These are phyloP conservation scores for Encarsia formosa DNA, from an alignment of 2,888 invertebrate species.

Conservation along the genomic window DNA sequence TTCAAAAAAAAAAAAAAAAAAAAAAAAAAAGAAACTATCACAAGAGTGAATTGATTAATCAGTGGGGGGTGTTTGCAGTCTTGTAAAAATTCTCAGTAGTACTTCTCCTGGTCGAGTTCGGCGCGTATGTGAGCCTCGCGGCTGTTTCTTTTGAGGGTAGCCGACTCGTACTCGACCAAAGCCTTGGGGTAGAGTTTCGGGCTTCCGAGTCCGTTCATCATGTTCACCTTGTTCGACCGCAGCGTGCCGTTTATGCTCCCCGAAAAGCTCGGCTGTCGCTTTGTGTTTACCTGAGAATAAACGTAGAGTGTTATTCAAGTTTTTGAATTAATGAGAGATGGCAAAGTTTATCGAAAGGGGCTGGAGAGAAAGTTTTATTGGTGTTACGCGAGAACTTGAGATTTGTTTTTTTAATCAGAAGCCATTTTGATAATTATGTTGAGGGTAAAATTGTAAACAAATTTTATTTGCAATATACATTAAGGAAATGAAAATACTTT, in stretches of 20 bases:
- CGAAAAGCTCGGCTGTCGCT: constrained; percentile 69
- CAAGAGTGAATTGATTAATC: no score
- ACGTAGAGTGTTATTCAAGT: background rate
- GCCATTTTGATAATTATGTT: no score
- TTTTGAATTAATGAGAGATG: background rate
- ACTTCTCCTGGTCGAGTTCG: constrained; percentile 65
- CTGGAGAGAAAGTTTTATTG: no score
- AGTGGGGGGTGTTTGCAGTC: no score
- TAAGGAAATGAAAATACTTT: no score
- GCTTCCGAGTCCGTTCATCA: constrained; percentile 53
- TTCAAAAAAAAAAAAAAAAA: no score
- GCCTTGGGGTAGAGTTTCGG: constrained; percentile 69
- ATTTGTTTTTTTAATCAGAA: no score
- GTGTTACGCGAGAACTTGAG: no score
- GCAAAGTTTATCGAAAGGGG: background rate
- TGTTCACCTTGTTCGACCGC: constrained; percentile 56
- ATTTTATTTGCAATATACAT: no score
- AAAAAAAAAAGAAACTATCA: no score
- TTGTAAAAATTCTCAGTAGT: constrained; percentile 48
- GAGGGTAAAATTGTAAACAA: no score
- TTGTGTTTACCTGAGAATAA: constrained; percentile 44
- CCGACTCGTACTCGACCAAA: constrained; percentile 74
- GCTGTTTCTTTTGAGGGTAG: constrained; percentile 72
- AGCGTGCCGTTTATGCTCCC: constrained; percentile 57
- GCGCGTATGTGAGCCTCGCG: constrained; percentile 59